Evolutionary conservation across 2,888 invertebrate species (phyloP), one percentile per base, ranked within the genome.

Genomic region (Chloroclystis v-ata): DNA sequence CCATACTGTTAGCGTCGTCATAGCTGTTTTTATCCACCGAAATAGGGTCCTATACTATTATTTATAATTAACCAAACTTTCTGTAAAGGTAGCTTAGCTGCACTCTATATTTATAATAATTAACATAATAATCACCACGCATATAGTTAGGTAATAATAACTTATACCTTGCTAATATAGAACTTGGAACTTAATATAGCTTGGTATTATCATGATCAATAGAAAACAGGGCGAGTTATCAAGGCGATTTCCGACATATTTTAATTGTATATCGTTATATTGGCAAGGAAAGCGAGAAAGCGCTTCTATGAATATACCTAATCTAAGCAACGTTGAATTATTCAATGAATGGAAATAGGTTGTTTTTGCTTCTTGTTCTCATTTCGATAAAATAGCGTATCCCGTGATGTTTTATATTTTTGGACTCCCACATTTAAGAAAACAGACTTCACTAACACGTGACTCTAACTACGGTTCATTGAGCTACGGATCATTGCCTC

Each of bases 1-100:
- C 3, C 20, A 4, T 20, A 5, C 20, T 20, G 20, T 20, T 20
- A 28, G 44, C 58, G 59, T 62, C 61, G 59, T 56, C 50, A 39
- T 37, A 20, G 32, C 44, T 59, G 57, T 60, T 58, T 57, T 43
- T 44, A 37, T 40, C 38, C 45, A 20, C 20, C 20, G 20, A 5
- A 20, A 20, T 20, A n/a, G n/a, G n/a, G n/a, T n/a, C n/a, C n/a
- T n/a, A n/a, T n/a, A n/a, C n/a, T n/a, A n/a, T n/a, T n/a, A n/a
- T n/a, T n/a, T n/a, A n/a, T n/a, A n/a, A n/a, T n/a, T n/a, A n/a
- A n/a, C n/a, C n/a, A n/a, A n/a, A n/a, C n/a, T n/a, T n/a, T n/a
- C n/a, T n/a, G n/a, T n/a, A n/a, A n/a, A n/a, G n/a, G n/a, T n/a
- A n/a, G n/a, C n/a, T n/a, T n/a, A n/a, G n/a, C n/a, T n/a, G n/a